Conservation (phyloP, 2,888 invertebrate genomes). For the Mesorhabditis spiculigera region DNA sequence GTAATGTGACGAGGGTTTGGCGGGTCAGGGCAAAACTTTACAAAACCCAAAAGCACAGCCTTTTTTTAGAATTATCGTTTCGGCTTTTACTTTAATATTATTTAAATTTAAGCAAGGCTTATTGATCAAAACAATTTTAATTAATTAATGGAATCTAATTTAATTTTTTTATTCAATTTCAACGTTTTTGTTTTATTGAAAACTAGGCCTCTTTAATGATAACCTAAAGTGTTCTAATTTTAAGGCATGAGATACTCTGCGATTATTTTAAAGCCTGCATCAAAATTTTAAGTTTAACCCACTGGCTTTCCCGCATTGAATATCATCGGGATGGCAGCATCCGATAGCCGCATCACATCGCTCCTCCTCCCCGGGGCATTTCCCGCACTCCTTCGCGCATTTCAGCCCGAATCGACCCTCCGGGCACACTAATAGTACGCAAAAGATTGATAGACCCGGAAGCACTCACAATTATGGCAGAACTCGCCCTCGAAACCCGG, state of each 20-base stretch:
- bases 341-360: constrained; percentile 59
- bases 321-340: constrained; percentile 54
- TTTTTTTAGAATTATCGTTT: no score
- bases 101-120: no score
- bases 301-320: constrained; percentile 50
- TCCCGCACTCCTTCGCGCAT: constrained; percentile 60
- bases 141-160: no score
- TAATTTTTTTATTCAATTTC: no score
- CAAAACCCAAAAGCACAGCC: no score
- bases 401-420: constrained; percentile 59
- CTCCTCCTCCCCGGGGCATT: constrained; percentile 49
- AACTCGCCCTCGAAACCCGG: constrained; percentile 59
- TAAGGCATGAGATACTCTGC: no score
- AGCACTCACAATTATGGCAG: constrained; percentile 34
- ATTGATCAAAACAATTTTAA: no score
- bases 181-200: no score
- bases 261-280: neutral
- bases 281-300: constrained; percentile 13
- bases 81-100: no score
- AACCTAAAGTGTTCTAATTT: neutral
- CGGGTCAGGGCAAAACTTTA: no score
- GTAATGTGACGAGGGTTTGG: no score
- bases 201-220: no score
- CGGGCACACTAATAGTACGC: constrained; percentile 54
- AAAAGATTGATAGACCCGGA: neutral